Conservation (phyloP, 2,797 vertebrate species). For the Crocidura indochinensis region DNA sequence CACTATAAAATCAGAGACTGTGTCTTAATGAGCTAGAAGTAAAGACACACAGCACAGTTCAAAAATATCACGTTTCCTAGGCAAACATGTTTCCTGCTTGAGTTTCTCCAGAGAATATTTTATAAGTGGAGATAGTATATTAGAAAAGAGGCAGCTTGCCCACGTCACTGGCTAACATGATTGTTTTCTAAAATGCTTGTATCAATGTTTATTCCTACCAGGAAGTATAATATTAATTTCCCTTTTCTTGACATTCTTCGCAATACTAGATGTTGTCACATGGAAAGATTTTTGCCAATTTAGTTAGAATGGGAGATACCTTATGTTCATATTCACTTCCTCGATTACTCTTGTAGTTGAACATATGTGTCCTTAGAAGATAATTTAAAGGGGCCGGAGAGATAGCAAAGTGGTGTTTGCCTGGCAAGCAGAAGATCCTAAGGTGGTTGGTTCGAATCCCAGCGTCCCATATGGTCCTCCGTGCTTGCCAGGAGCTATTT, state of each 20-base stretch:
- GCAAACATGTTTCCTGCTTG: too few species aligned
- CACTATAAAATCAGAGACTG: not conserved
- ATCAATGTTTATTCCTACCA: not conserved
- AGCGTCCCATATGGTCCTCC: too few species aligned
- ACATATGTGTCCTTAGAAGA: too few species aligned
- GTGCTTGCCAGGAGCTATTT: too few species aligned
- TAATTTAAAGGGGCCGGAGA: too few species aligned
- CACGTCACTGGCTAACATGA: not conserved
- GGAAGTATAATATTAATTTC: not conserved
- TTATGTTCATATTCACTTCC: not conserved
- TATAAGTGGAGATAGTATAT: not conserved
- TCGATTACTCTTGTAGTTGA: not conserved
- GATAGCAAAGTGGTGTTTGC: too few species aligned
- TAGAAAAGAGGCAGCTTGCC: not conserved
- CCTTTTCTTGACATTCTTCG: not conserved
- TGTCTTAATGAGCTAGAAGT: not conserved
- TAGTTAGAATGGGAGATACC: not conserved
- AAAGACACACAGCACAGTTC: not conserved
- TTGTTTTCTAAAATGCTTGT: constrained; percentile 1
- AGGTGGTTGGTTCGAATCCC: too few species aligned
- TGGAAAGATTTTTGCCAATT: not conserved
- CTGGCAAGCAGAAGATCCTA: too few species aligned
- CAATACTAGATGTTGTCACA: not conserved
- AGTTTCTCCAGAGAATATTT: not conserved
- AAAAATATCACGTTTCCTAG: not conserved